These are phyloP conservation scores for Andinoacara biseriatus DNA, from an alignment of 2,113 vertebrate species.

Conservation along the genomic window DNA sequence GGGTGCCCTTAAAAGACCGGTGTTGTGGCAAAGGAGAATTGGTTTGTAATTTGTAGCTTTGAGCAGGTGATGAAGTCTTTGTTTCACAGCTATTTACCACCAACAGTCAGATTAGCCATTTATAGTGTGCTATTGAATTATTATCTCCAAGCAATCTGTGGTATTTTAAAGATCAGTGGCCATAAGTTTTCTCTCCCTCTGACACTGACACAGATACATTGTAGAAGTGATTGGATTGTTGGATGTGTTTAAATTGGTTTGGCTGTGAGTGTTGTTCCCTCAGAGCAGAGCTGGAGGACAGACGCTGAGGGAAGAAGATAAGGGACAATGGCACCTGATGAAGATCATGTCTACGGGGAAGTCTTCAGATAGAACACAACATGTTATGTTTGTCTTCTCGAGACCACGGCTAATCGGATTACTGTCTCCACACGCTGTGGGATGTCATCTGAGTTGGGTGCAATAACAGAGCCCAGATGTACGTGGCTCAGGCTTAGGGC, in stretches of 20 bases:
- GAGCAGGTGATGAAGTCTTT: slow-evolving; percentile 9
- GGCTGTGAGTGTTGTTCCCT: slow-evolving; percentile 32
- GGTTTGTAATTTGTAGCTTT: neutral
- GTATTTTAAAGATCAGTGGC: slow-evolving; percentile 64
- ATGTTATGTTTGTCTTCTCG: slow-evolving; percentile 58
- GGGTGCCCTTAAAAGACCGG: slow-evolving; percentile 1
- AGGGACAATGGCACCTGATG: slow-evolving; percentile 58
- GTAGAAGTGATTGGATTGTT: slow-evolving; percentile 69
- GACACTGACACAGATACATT: slow-evolving; percentile 69
- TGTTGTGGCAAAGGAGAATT: neutral
- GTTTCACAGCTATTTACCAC: neutral
- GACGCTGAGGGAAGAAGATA: slow-evolving; percentile 52
- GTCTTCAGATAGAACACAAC: slow-evolving; percentile 44
- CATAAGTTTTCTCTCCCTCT: slow-evolving; percentile 32
- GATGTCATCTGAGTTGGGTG: slow-evolving; percentile 44
- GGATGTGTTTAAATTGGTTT: slow-evolving; percentile 60
- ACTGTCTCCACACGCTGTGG: slow-evolving; percentile 36
- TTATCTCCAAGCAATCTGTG: slow-evolving; percentile 29
- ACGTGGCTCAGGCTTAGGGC: slow-evolving; percentile 6
- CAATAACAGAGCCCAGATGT: slow-evolving; percentile 33
- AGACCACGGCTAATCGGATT: slow-evolving; percentile 63
- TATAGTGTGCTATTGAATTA: slow-evolving; percentile 40
- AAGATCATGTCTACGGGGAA: slow-evolving; percentile 54
- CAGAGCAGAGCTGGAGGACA: slow-evolving; percentile 54
- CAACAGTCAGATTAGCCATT: slow-evolving; percentile 30